These are phyloP conservation scores for Alviniconcha strummeri DNA, from an alignment of 2,888 invertebrate genomes.

Conservation along the genomic window DNA sequence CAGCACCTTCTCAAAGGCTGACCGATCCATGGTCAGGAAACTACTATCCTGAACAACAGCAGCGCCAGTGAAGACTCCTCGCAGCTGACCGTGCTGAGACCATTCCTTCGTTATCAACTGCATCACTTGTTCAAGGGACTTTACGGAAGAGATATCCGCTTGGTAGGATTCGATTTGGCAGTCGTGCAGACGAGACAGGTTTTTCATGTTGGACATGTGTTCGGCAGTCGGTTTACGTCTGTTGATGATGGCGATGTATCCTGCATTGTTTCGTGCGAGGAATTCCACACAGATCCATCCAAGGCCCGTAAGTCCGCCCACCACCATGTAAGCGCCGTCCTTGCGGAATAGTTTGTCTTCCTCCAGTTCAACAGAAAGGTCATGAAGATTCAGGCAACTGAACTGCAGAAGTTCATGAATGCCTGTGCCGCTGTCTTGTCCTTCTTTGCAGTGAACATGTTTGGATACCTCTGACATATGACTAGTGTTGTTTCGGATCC, in stretches of 20 bases:
- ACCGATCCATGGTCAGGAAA: slow-evolving; percentile 40
- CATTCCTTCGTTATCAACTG: neutral
- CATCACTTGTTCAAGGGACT: slow-evolving; percentile 32
- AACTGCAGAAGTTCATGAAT: slow-evolving; percentile 8
- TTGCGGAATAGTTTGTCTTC: slow-evolving; percentile 40
- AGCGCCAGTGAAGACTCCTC: slow-evolving; percentile 60
- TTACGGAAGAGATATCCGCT: slow-evolving; percentile 49
- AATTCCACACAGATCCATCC: slow-evolving; percentile 55
- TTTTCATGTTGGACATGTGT: slow-evolving; percentile 38
- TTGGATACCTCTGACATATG: slow-evolving; percentile 8
- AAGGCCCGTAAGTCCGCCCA: slow-evolving; percentile 60
- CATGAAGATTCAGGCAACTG: neutral
- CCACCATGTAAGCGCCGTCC: slow-evolving; percentile 51
- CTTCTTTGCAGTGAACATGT: slow-evolving; percentile 10
- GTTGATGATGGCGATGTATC: slow-evolving; percentile 47
- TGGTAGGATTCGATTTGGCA: slow-evolving; percentile 43
- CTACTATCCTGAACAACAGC: slow-evolving; percentile 48
- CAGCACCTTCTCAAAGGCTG: slow-evolving; percentile 44
- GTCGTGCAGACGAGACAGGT: slow-evolving; percentile 27
- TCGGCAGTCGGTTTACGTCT: slow-evolving; percentile 42
- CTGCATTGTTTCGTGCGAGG: slow-evolving; percentile 50
- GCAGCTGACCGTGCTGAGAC: slow-evolving; percentile 27
- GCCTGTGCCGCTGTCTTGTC: neutral
- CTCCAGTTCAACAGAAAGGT: neutral
- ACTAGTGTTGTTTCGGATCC: slow-evolving; percentile 25